Percentiles rank a stretch among this genome's conserved stretches.
Conservation (phyloP, 2,113 vertebrate species). For the Terrapene triunguis region DNA sequence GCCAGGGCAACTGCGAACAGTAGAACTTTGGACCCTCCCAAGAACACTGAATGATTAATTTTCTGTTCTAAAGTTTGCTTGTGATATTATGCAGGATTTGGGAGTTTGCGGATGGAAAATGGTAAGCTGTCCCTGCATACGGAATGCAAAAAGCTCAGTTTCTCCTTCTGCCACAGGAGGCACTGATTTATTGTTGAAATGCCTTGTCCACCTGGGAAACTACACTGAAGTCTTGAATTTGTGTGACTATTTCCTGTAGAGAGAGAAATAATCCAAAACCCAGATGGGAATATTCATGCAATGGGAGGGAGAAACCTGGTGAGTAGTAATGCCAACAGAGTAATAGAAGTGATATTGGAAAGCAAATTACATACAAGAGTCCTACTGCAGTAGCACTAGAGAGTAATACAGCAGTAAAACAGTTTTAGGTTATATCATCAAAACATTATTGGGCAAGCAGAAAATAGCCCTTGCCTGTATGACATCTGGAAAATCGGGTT, state of each 20-base stretch:
- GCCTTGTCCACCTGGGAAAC: constrained; percentile 64
- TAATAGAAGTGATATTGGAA: constrained; percentile 57
- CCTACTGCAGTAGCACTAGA: background rate
- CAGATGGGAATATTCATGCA: constrained; percentile 70
- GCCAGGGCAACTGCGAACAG: background rate
- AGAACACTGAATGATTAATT: constrained; percentile 1
- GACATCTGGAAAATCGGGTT: background rate
- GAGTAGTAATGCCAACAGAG: constrained; percentile 53
- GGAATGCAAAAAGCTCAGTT: constrained; percentile 47
- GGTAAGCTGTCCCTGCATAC: constrained; percentile 35
- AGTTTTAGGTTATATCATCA: constrained; percentile 30
- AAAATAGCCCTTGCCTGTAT: background rate
- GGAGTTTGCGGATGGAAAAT: constrained; percentile 43
- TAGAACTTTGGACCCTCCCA: background rate
- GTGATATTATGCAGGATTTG: constrained; percentile 55
- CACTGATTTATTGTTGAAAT: constrained; percentile 69
- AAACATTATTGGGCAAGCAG: background rate
- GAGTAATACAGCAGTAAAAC: constrained; percentile 52
- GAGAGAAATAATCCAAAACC: constrained; percentile 33
- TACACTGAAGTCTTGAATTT: constrained; percentile 56
- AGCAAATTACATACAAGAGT: constrained; percentile 40
- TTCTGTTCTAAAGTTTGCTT: constrained; percentile 43
- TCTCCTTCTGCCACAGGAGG: constrained; percentile 64
- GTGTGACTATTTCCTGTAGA: constrained; percentile 68
- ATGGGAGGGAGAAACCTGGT: constrained; percentile 63